Evolutionary conservation across 2,888 invertebrate species (phyloP), one percentile per base, ranked within the genome.

Genomic region (Helobdella robusta): DNA sequence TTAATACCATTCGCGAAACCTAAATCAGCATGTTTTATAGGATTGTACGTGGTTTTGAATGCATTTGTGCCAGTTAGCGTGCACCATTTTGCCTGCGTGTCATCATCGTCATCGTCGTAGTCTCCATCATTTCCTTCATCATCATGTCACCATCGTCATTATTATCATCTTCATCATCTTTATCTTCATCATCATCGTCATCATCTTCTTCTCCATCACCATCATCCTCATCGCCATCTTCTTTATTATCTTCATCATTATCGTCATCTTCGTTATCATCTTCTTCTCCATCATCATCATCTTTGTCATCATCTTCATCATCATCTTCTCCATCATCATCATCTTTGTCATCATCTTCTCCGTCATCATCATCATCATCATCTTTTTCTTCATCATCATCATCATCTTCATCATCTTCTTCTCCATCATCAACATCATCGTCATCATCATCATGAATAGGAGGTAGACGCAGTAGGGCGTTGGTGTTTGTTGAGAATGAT

Each of bases 371-470:
- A 20, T 54, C 3, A 54, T 54, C 54, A 25, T 54, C 23, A 54
- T 25, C 54, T n/a, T n/a, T n/a, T n/a, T n/a, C n/a, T 28, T 54
- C 54, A 54, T 20, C 28, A 54, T 20, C 54, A 40, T 11, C 40
- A 18, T 48, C 8, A 48, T 5, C n/a, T 2, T 48, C 48, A 48
- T 8, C 48, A 56, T 56, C 56, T 30, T 30, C 56, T 30, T 30
- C 56, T 30, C 15, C 56, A 23, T 56, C 56, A 30, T 56, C 56
- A 56, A n/a, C 56, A 56, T 28, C 56, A 32, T 28, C 56, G 32
- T 6, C 56, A 56, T n/a, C 56, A 30, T 25, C 32, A 30, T 50
- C n/a, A n/a, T n/a, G n/a, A n/a, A n/a, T n/a, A n/a, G n/a, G n/a
- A n/a, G n/a, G 52, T 15, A 8, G 52, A 32, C 32, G n/a, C 28